phyloP scores from a whole-genome alignment of 2,113 vertebrate genomes.

The Charina bottae region DNA sequence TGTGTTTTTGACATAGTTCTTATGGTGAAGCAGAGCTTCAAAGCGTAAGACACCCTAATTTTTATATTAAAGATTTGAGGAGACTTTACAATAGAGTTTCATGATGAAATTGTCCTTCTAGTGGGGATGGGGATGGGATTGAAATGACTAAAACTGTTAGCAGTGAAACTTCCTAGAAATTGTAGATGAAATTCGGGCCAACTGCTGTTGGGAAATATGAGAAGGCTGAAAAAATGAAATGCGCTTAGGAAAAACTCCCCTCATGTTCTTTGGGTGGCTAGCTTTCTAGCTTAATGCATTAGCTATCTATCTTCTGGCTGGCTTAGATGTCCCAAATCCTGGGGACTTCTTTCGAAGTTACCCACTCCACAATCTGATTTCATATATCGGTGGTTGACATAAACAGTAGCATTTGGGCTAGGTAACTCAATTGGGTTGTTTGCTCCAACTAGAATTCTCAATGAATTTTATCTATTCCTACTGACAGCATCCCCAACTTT shows the following conservation, averaged over 20 bases:
- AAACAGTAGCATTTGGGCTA: neutral
- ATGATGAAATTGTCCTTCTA: neutral
- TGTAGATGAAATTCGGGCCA: neutral
- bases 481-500: neutral
- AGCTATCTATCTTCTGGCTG: neutral
- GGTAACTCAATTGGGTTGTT: neutral
- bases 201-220: neutral
- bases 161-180: neutral
- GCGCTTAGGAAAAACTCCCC: neutral
- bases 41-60: neutral
- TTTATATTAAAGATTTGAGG: neutral
- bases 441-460: neutral
- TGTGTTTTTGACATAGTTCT: neutral
- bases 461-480: neutral
- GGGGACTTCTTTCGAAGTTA: neutral
- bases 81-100: neutral
- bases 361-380: neutral
- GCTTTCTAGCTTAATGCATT: neutral
- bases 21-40: neutral
- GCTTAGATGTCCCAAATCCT: neutral
- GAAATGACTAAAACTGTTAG: neutral
- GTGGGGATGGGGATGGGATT: neutral
- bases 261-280: neutral
- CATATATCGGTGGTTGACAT: neutral
- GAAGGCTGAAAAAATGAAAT: neutral